phyloP scores from a whole-genome alignment of 2,888 invertebrate genomes.

The Aspidiotus destructor region DNA sequence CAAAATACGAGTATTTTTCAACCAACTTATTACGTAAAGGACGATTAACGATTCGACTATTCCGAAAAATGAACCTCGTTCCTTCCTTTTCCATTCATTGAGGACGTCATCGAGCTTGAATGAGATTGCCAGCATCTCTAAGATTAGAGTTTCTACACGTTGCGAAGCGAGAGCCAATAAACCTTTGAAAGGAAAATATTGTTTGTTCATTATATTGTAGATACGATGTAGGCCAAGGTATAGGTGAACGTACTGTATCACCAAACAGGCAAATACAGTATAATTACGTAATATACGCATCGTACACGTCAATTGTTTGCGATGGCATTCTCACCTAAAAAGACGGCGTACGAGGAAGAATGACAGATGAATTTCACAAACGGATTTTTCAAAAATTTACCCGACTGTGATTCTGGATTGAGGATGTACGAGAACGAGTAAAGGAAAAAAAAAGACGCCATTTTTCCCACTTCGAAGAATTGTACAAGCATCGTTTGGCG shows the following conservation, averaged over 20 bases:
- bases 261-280: too few species aligned
- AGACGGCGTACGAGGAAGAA: conserved; percentile 90
- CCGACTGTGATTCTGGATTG: conserved; percentile 77
- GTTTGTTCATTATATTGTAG: not conserved
- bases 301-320: too few species aligned
- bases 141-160: conserved; percentile 69
- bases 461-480: conserved; percentile 69
- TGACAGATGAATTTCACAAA: conserved; percentile 98
- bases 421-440: conserved; percentile 87
- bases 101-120: conserved; percentile 46
- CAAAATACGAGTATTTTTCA: too few species aligned
- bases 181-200: conserved; percentile 48
- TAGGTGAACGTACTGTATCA: too few species aligned
- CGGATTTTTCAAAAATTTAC: conserved; percentile 88
- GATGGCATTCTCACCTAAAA: conserved; percentile 64
- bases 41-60: conserved; percentile 73
- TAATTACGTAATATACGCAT: too few species aligned
- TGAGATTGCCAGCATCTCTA: conserved; percentile 63
- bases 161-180: conserved; percentile 89
- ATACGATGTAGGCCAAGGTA: too few species aligned
- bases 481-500: conserved; percentile 83
- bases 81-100: conserved; percentile 65
- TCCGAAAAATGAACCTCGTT: conserved; percentile 68
- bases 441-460: conserved; percentile 86
- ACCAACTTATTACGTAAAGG: conserved; percentile 75